A percentile compares a stretch with the other conserved stretches of the same genome.
phyloP scores from a whole-genome alignment of 2,113 vertebrate genomes.

The Hoplias malabaricus region DNA sequence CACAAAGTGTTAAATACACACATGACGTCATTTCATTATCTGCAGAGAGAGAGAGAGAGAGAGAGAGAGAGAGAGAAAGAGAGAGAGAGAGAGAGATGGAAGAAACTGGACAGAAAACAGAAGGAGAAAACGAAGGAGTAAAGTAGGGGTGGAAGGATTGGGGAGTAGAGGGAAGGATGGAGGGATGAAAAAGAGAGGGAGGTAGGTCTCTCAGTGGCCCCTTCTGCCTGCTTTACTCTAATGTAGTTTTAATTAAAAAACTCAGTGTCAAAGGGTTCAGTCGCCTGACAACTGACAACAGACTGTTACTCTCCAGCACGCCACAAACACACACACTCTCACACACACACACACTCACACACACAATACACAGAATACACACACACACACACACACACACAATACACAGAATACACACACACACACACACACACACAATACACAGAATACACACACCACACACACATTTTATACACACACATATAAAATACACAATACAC shows the following conservation, averaged over 20 bases:
- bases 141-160: neutral
- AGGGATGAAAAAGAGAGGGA: neutral
- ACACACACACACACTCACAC: neutral
- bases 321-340: conserved; percentile 60
- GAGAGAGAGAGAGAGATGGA: neutral
- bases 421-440: conserved; percentile 3
- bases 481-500: neutral
- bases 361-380: conserved; percentile 24
- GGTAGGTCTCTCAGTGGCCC: conserved; percentile 55
- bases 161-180: neutral
- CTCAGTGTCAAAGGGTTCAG: conserved; percentile 99
- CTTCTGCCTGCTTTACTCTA: conserved; percentile 98
- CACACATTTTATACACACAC: conserved; percentile 20
- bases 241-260: conserved; percentile 99
- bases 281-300: conserved; percentile 99
- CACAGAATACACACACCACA: conserved; percentile 1
- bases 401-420: neutral
- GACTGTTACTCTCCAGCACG: conserved; percentile 96
- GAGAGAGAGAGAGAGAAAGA: neutral
- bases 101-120: too few relatives aligned
- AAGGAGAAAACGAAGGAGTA: neutral
- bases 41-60: neutral
- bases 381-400: conserved; percentile 5
- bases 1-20: too few relatives aligned
- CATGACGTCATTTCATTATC: too few relatives aligned